These are phyloP conservation scores for Prenolepis imparis DNA, from an alignment of 2,888 invertebrate species.

Conservation along the genomic window DNA sequence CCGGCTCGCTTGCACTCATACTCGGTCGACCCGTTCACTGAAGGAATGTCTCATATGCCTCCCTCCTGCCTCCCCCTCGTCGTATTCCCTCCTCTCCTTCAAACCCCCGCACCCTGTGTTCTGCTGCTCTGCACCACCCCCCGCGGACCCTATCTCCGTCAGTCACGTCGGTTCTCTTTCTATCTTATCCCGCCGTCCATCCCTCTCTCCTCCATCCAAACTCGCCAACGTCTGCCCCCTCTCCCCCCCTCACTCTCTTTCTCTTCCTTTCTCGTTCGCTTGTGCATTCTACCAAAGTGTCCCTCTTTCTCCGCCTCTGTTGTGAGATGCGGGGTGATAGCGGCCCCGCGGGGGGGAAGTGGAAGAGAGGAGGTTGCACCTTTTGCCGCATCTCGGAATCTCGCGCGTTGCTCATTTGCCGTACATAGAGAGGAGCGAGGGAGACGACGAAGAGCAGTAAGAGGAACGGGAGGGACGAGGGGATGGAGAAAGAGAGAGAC, in stretches of 20 bases:
- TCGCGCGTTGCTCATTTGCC: slow-evolving; percentile 82
- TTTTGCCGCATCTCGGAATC: slow-evolving; percentile 83
- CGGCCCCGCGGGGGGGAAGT: slow-evolving; percentile 68
- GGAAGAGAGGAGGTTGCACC: slow-evolving; percentile 79
- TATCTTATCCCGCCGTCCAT: slow-evolving; percentile 63
- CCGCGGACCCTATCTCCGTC: slow-evolving; percentile 69
- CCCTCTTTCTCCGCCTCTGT: slow-evolving; percentile 66
- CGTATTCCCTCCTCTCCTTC: slow-evolving; percentile 49
- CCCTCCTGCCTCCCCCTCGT: slow-evolving; percentile 66
- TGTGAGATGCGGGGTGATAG: slow-evolving; percentile 73
- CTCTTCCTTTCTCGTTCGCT: slow-evolving; percentile 54
- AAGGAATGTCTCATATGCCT: slow-evolving; percentile 83
- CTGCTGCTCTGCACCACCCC: slow-evolving; percentile 59
- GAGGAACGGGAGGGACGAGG: slow-evolving; percentile 58
- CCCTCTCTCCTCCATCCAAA: slow-evolving; percentile 67
- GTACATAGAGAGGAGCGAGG: slow-evolving; percentile 71
- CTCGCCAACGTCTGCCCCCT: slow-evolving; percentile 73
- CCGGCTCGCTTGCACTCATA: slow-evolving; percentile 81
- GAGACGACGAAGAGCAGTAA: slow-evolving; percentile 54
- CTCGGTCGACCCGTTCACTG: slow-evolving; percentile 79
- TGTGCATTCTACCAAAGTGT: slow-evolving; percentile 52
- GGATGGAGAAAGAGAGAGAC: slow-evolving; percentile 61
- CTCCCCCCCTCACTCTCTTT: slow-evolving; percentile 33
- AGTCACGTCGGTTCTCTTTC: slow-evolving; percentile 69
- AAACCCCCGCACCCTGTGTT: slow-evolving; percentile 48